These are phyloP conservation scores for Todiramphus chloris DNA, from an alignment of 2,113 vertebrate species.

Conservation along the genomic window DNA sequence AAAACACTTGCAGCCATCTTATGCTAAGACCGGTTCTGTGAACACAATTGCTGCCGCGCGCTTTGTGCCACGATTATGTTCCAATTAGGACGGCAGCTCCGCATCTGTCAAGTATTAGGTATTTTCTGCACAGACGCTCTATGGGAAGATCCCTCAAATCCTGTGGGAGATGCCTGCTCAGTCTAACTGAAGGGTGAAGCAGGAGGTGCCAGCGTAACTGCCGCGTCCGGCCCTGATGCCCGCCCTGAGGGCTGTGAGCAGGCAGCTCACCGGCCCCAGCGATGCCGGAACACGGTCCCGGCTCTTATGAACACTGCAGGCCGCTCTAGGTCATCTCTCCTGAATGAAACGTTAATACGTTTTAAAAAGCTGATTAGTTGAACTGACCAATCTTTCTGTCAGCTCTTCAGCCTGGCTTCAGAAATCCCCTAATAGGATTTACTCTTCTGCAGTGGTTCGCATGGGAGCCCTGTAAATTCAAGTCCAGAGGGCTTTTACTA, in stretches of 20 bases:
- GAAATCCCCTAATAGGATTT: constrained; percentile 55
- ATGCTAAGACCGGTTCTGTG: background rate
- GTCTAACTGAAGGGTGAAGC: background rate
- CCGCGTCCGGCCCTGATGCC: background rate
- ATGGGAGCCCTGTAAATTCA: background rate
- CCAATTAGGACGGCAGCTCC: background rate
- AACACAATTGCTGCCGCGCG: background rate
- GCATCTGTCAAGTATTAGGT: background rate
- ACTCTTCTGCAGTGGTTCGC: background rate
- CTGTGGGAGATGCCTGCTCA: background rate
- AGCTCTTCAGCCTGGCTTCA: background rate
- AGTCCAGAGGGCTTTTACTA: background rate
- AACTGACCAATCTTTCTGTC: constrained; percentile 41
- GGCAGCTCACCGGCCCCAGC: background rate
- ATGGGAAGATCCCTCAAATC: background rate
- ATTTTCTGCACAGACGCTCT: background rate
- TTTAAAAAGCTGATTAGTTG: constrained; percentile 38
- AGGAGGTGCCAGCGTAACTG: background rate
- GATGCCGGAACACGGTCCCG: background rate
- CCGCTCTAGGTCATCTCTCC: constrained; percentile 18
- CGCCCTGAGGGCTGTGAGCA: background rate
- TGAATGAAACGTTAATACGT: background rate
- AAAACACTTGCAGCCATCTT: background rate
- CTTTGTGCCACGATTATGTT: background rate
- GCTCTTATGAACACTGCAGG: background rate